Base-by-base conservation (phyloP, 2,888 invertebrate species). In the Ophioninae sp. region DNA sequence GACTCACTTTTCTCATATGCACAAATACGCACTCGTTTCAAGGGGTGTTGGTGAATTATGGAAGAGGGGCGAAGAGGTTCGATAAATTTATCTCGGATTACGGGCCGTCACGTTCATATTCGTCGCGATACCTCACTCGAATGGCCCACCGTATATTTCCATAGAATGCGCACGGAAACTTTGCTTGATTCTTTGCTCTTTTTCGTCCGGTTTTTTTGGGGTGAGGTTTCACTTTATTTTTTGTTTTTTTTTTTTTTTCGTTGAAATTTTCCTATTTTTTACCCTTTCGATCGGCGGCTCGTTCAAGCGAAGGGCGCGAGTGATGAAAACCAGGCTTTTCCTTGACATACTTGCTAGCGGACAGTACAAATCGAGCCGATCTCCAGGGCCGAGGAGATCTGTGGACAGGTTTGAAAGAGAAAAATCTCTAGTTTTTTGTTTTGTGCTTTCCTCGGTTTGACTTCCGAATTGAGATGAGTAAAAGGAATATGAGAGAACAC, bases 41-140 rank as follows among this genome's bases (percentile, higher is more conserved):
- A 2, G 13, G 50, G 50, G 17, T 50, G 50, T 13, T 17, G 50
- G 17, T 17, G 50, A 17, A 50, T 50, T 50, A 17, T 17, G 17
- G 50, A 6, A 50, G 30, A 30, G 30, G 30, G 30, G 30, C 39
- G 21, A 21, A 50, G 79, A 87, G 90, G 88, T 90, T 89, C 89
- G 89, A 92, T 92, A 91, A 91, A 92, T 92, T 91, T 89, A 85
- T 86, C 88, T 86, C 61, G 91, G 91, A 91, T 92, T 91, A 92
- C 90, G 88, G 83, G 85, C 87, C 89, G 91, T 92, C 92, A 90
- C 91, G 92, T 92, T 91, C 90, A 92, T 91, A 92, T 92, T 92
- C 90, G 89, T 90, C 87, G 89, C 88, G 89, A 92, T 90, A 88
- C 89, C 89, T 91, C 91, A 91, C 89, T 87, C 86, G 88, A 91